These are phyloP conservation scores for Heliconius hortense DNA, from an alignment of 2,888 invertebrate species.

Conservation along the genomic window DNA sequence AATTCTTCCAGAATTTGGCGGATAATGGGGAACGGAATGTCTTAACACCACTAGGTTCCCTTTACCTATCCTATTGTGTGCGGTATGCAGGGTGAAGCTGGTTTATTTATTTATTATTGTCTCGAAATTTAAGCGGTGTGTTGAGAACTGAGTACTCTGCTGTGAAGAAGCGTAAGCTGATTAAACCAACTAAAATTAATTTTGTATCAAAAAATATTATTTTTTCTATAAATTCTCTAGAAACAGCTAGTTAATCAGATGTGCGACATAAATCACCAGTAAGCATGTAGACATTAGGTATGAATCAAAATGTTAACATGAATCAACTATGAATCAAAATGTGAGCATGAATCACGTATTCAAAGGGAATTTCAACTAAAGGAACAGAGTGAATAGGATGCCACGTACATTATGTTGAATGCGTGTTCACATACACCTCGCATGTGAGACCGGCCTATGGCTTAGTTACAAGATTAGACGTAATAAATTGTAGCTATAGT, in stretches of 20 bases:
- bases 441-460: not conserved
- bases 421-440: not conserved
- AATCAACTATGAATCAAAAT: conserved; percentile 11
- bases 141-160: not conserved
- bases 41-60: no score
- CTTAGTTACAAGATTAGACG: not conserved
- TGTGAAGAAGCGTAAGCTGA: no score
- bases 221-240: not conserved
- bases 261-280: not conserved
- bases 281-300: not conserved
- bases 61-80: no score
- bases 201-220: not conserved
- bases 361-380: conserved; percentile 17
- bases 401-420: conserved; percentile 12
- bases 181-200: not conserved
- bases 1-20: no score
- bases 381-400: conserved; percentile 10
- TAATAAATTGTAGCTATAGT: no score
- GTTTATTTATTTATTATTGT: no score
- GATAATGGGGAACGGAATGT: no score
- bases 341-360: conserved; percentile 11
- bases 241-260: not conserved
- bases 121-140: not conserved
- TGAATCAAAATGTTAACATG: conserved; percentile 7
- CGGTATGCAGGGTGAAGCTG: no score